These are phyloP conservation scores for Actinernus sp. DNA, from an alignment of 92 coral and sea anemone species.

Conservation along the genomic window DNA sequence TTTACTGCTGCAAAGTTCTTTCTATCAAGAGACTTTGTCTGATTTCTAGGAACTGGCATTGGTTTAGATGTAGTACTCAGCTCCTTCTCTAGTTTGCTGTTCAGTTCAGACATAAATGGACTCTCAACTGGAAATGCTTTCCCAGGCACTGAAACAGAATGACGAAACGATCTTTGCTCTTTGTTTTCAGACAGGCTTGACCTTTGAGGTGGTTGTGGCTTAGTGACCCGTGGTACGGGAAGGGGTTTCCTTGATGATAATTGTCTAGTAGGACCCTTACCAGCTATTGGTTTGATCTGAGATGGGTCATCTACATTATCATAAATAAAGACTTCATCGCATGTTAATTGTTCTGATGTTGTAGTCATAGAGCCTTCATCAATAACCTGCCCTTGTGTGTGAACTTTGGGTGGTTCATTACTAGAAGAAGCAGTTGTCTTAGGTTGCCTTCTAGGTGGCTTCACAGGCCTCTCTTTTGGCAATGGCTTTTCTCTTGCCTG, in stretches of 20 bases:
- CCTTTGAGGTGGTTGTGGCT: background rate
- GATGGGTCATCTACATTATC: conserved; percentile 6
- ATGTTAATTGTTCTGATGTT: too few species aligned
- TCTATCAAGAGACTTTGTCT: conserved; percentile 20
- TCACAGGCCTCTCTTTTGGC: conserved; percentile 8
- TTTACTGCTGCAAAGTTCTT: too few species aligned
- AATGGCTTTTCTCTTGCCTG: background rate
- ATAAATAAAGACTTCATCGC: too few species aligned
- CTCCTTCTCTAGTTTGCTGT: background rate
- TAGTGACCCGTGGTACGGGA: conserved; percentile 1
- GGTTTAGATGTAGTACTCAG: too few species aligned
- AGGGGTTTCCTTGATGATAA: conserved; percentile 12
- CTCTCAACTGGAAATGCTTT: background rate
- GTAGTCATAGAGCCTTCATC: conserved; percentile 11
- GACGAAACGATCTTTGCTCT: too few species aligned
- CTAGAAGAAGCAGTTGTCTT: too few species aligned
- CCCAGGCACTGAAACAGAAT: background rate
- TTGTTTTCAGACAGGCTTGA: too few species aligned
- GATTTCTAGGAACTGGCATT: conserved; percentile 14
- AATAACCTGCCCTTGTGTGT: conserved; percentile 2
- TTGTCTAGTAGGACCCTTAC: too few species aligned
- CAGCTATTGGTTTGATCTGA: too few species aligned
- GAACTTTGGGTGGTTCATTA: background rate
- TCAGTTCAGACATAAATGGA: background rate
- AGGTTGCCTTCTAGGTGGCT: conserved; percentile 25